These are phyloP conservation scores for Eciton burchellii DNA, from an alignment of 1,140 invertebrate genomes.

Conservation along the genomic window DNA sequence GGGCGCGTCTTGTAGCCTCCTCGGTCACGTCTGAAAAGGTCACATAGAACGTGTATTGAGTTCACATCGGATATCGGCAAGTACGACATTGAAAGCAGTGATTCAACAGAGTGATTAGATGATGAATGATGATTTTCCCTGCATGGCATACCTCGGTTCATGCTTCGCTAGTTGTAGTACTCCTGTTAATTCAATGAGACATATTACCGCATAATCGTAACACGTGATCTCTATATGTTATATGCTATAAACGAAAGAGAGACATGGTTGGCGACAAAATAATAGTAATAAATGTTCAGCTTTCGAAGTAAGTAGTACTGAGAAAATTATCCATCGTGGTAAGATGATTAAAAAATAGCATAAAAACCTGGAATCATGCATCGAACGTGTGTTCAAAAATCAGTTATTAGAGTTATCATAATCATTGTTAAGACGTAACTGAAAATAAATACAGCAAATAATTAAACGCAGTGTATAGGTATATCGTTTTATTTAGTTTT, in stretches of 20 bases:
- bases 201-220: slow-evolving; percentile 80
- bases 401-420: no score
- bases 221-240: slow-evolving; percentile 80
- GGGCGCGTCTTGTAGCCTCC: slow-evolving; percentile 82
- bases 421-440: slow-evolving; percentile 74
- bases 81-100: slow-evolving; percentile 84
- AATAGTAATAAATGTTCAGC: slow-evolving; percentile 20
- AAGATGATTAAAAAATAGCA: slow-evolving; percentile 72
- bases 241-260: slow-evolving; percentile 78
- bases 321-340: slow-evolving; percentile 74
- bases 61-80: slow-evolving; percentile 57
- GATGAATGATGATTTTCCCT: slow-evolving; percentile 85
- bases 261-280: slow-evolving; percentile 60
- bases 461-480: slow-evolving; percentile 61
- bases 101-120: slow-evolving; percentile 84
- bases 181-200: slow-evolving; percentile 85
- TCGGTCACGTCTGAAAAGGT: slow-evolving; percentile 84
- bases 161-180: slow-evolving; percentile 84
- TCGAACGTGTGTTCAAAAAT: slow-evolving; percentile 80
- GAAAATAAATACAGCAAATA: slow-evolving; percentile 74
- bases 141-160: slow-evolving; percentile 84
- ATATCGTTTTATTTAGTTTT: slow-evolving; percentile 45
- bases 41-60: slow-evolving; percentile 61
- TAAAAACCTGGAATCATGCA: slow-evolving; percentile 84
- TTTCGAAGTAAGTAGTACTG: slow-evolving; percentile 66